A percentile compares a stretch with the other conserved stretches of the same genome.
These are phyloP conservation scores for Scatophagus argus DNA, from an alignment of 2,113 vertebrate genomes.

Conservation along the genomic window DNA sequence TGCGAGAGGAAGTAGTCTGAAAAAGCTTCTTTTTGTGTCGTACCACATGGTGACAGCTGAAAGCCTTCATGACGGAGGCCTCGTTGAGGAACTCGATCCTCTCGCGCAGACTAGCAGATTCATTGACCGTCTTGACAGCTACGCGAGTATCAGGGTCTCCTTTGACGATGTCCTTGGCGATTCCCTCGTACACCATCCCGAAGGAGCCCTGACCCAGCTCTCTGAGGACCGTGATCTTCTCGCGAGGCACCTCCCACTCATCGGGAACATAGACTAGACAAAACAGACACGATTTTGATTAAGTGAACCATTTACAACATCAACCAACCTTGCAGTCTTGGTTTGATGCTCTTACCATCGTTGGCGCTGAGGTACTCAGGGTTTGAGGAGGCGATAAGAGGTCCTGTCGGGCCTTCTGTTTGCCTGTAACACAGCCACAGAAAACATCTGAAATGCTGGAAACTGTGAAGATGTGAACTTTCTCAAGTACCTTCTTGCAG, in stretches of 20 bases:
- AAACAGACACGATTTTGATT: neutral
- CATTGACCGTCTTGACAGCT: constrained; percentile 97
- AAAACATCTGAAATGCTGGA: constrained; percentile 3
- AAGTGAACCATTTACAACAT: neutral
- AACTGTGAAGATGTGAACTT: neutral
- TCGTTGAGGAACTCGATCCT: constrained; percentile 98
- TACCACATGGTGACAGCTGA: constrained; percentile 99
- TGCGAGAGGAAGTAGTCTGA: neutral
- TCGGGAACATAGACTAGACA: constrained; percentile 93
- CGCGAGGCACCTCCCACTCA: constrained; percentile 96
- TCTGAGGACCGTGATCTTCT: constrained; percentile 91
- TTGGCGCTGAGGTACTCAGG: constrained; percentile 96
- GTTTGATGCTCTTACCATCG: constrained; percentile 85
- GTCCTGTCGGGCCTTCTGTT: constrained; percentile 92
- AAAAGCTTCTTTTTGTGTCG: neutral
- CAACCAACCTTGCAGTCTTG: neutral
- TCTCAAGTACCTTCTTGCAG: neutral
- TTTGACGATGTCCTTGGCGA: constrained; percentile 94
- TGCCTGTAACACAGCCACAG: constrained; percentile 83
- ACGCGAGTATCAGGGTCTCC: constrained; percentile 91
- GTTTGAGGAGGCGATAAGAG: constrained; percentile 95
- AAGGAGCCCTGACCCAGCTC: constrained; percentile 98
- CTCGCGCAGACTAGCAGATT: constrained; percentile 94
- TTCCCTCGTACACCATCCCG: constrained; percentile 98
- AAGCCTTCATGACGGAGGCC: constrained; percentile 98